Percentiles rank a stretch among this genome's conserved stretches.
phyloP scores from a whole-genome alignment of 2,888 invertebrate species.

The Nomada ruficornis region DNA sequence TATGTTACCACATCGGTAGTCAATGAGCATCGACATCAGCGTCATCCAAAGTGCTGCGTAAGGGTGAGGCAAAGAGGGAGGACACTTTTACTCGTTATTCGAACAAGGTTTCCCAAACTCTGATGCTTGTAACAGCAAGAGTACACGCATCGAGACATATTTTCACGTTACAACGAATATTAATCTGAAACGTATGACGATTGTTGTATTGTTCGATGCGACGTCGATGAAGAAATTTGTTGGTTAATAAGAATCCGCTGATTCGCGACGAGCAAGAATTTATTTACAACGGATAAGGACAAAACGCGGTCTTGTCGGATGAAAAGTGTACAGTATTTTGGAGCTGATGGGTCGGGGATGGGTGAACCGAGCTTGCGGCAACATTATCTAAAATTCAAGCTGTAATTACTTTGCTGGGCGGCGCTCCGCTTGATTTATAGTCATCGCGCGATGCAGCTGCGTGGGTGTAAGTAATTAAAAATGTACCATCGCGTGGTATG shows the following conservation, averaged over 20 bases:
- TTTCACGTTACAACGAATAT: too few species aligned
- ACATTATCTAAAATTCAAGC: slow-evolving; percentile 85
- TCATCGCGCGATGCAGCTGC: slow-evolving; percentile 84
- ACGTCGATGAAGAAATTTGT: background rate
- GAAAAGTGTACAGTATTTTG: slow-evolving; percentile 47
- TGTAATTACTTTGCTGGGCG: slow-evolving; percentile 85
- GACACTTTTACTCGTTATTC: too few species aligned
- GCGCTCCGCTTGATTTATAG: slow-evolving; percentile 84
- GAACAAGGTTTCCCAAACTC: too few species aligned
- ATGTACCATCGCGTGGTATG: slow-evolving; percentile 84
- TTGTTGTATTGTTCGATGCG: background rate
- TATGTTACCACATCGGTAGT: too few species aligned
- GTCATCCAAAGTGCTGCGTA: too few species aligned
- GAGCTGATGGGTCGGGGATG: slow-evolving; percentile 8
- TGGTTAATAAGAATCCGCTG: slow-evolving; percentile 40
- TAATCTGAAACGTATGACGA: background rate
- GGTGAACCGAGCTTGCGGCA: slow-evolving; percentile 83
- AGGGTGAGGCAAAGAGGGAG: too few species aligned
- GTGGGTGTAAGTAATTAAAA: slow-evolving; percentile 85
- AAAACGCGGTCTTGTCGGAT: slow-evolving; percentile 41
- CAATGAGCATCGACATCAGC: too few species aligned
- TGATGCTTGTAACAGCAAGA: too few species aligned
- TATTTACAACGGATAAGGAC: slow-evolving; percentile 65
- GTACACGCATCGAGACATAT: too few species aligned
- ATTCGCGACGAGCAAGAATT: slow-evolving; percentile 31